phyloP scores from a whole-genome alignment of 1,140 invertebrate species.

The Ridgeia piscesae region DNA sequence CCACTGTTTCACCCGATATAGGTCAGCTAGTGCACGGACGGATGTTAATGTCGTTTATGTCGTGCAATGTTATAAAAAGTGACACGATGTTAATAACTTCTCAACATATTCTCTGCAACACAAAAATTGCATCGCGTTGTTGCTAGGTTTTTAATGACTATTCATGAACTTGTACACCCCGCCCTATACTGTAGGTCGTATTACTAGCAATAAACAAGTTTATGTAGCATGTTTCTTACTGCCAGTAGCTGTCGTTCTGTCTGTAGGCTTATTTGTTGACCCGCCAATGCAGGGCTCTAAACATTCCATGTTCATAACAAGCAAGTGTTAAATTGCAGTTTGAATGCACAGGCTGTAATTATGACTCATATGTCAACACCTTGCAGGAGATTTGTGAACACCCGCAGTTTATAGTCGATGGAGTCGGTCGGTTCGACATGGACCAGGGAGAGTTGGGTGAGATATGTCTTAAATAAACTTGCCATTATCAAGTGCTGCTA shows the following conservation, averaged over 20 bases:
- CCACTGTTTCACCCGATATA: neutral
- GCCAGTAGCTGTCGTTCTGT: too few species aligned
- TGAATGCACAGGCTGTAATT: neutral
- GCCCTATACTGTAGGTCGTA: too few species aligned
- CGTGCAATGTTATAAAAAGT: neutral
- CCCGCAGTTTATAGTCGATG: constrained; percentile 47
- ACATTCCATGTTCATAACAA: too few species aligned
- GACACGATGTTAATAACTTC: neutral
- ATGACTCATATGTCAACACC: constrained; percentile 12
- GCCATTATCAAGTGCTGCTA: too few species aligned
- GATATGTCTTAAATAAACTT: constrained; percentile 14
- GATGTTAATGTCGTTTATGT: neutral
- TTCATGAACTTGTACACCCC: neutral
- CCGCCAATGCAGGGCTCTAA: too few species aligned
- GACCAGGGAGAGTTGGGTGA: constrained; percentile 68
- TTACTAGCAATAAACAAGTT: too few species aligned
- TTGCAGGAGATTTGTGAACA: constrained; percentile 48
- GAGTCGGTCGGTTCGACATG: constrained; percentile 63
- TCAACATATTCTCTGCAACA: too few species aligned
- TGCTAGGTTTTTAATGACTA: neutral
- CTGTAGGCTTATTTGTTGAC: too few species aligned
- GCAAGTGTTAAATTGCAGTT: neutral
- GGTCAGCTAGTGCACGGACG: neutral
- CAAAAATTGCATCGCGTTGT: neutral
- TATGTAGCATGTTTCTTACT: too few species aligned